phyloP scores from a whole-genome alignment of 2,113 vertebrate species.

The Atlantisia rogersi region DNA sequence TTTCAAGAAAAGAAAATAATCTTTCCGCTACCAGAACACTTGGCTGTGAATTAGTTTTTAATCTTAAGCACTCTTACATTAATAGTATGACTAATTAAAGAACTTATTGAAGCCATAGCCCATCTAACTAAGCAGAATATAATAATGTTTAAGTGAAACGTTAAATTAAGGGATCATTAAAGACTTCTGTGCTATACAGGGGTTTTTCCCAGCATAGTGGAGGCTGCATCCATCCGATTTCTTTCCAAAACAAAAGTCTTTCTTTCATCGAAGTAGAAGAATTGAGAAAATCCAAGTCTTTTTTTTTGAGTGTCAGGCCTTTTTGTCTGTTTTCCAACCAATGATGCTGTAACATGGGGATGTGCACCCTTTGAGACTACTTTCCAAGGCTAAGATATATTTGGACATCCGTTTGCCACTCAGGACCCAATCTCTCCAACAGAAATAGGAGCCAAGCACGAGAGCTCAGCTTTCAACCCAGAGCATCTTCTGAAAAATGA shows the following conservation, averaged over 20 bases:
- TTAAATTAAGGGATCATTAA: neutral
- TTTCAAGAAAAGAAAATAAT: neutral
- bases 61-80: neutral
- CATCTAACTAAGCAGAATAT: neutral
- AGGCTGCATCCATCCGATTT: neutral
- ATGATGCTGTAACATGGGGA: neutral
- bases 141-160: neutral
- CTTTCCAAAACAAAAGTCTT: neutral
- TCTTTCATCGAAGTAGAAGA: neutral
- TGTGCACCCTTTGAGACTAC: neutral
- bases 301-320: neutral
- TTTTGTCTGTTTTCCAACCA: neutral
- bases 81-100: conserved; percentile 17
- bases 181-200: neutral
- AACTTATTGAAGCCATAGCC: neutral
- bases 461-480: neutral
- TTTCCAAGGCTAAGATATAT: neutral
- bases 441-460: neutral
- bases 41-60: neutral
- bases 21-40: neutral
- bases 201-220: neutral
- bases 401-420: neutral
- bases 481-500: neutral
- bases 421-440: neutral
- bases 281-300: neutral